Evolutionary conservation across 2,113 vertebrate species (phyloP).

Genomic region (Tupaia tana): DNA sequence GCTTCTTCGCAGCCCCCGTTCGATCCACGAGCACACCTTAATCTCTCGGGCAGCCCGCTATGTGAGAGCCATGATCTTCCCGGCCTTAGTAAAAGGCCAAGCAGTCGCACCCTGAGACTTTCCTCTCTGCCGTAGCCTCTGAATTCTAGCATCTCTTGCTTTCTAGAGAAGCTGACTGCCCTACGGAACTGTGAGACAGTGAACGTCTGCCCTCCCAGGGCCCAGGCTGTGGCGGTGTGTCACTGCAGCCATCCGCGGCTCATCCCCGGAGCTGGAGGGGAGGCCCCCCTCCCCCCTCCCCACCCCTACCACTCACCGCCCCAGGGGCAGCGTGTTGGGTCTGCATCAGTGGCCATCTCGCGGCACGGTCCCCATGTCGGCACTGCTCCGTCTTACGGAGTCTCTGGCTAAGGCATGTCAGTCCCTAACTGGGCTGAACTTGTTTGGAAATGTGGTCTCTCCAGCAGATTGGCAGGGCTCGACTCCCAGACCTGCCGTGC

Average conservation of each 20-base stretch:
- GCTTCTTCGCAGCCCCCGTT: background rate
- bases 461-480: background rate
- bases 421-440: background rate
- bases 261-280: accelerated
- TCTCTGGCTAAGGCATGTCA: background rate
- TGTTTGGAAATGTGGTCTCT: background rate
- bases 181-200: background rate
- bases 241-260: accelerated
- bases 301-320: no score
- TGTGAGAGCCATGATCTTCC: background rate
- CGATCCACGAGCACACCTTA: background rate
- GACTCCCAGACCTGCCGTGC: background rate
- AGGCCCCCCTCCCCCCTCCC: background rate
- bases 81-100: background rate
- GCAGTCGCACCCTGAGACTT: background rate
- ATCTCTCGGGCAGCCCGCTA: background rate
- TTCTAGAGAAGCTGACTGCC: background rate
- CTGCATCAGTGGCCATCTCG: no score
- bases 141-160: background rate
- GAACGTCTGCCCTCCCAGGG: accelerated
- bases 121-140: accelerated
- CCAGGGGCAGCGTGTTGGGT: no score
- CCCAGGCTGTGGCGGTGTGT: background rate
- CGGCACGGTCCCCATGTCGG: no score
- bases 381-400: accelerated